Base-by-base conservation (phyloP, 2,113 vertebrate species). In the Struthio camelus region DNA sequence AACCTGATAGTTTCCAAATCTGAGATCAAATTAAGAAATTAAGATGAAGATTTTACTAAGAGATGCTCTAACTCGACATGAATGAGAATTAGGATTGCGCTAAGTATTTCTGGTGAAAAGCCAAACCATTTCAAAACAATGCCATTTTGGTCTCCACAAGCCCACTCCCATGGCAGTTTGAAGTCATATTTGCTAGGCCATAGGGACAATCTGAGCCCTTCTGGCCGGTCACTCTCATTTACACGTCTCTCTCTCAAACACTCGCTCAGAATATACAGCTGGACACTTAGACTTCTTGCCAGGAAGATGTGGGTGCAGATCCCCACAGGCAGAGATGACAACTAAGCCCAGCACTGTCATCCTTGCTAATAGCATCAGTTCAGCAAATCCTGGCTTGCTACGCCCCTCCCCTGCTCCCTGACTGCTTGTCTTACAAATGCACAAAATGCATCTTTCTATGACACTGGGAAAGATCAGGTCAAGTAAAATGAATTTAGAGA, bases 21-120 rank as follows among this genome's bases (percentile, higher is more conserved):
- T 17, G 78, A 81, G 75, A 82, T 86, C 54, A 66, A 94, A 94
- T 94, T 94, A 96, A 91, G 72, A 80, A 94, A 95, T 94, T 93
- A 94, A 93, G 88, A 84, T 76, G 69, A 72, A 92, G 72, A 92
- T 87, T 90, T 51, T 64, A 53, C 51, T 15, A 42, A 61, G 85
- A 88, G 65, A 90, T 67, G 46, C 59, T 92, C 0, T 0, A 51
- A 46, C 8, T 87, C 42, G 89, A 42, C 22, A 7, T 1, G 65
- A 72, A 76, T 30, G 73, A 93, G 56, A 87, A 79, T 28, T 28
- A 80, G 56, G 61, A 67, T 1, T 2, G 36, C 77, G 36, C 8
- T 20, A 10, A 85, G 17, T 0, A 11, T 0, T 70, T 42, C 36
- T 54, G 34, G 46, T 6, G 40, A 56, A n/a, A 64, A 76, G 11